A percentile compares a stretch with the other conserved stretches of the same genome.
Evolutionary conservation across 2,113 vertebrate genomes (phyloP).

Genomic region (Centropus unirufus): DNA sequence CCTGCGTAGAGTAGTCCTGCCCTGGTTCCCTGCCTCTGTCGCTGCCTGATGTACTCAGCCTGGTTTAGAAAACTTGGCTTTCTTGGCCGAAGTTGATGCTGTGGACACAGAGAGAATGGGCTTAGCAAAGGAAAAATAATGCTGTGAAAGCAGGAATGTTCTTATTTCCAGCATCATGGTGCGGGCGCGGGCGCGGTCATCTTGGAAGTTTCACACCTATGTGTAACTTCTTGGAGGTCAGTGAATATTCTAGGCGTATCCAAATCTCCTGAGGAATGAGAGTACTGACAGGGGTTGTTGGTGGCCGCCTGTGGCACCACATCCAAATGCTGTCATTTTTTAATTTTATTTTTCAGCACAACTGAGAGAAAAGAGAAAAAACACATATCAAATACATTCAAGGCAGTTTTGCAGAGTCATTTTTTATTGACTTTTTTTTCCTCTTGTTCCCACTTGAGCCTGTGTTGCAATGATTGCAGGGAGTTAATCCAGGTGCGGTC

Average conservation of each 20-base stretch:
- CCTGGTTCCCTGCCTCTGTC: not conserved
- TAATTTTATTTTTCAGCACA: not conserved
- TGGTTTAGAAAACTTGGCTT: not conserved
- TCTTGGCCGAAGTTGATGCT: not conserved
- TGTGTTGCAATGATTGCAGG: not conserved
- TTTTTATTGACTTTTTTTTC: not conserved
- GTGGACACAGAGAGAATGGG: not conserved
- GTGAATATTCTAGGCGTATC: not conserved
- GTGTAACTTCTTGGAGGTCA: not conserved
- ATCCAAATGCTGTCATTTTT: not conserved
- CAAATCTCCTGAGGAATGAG: not conserved
- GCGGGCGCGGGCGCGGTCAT: fast-evolving
- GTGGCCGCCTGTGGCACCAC: not conserved
- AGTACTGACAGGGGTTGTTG: not conserved
- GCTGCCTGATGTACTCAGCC: not conserved
- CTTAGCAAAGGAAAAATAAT: not conserved
- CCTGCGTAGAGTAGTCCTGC: not conserved
- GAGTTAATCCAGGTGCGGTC: not conserved
- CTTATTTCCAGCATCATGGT: not conserved
- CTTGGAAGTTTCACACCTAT: not conserved
- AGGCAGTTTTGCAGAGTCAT: not conserved
- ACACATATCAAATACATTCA: not conserved
- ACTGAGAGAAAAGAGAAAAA: not conserved
- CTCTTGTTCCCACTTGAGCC: not conserved
- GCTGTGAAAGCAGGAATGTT: not conserved